These are phyloP conservation scores for Tonatia bakeri DNA, from an alignment of 2,113 vertebrate genomes.

Conservation along the genomic window DNA sequence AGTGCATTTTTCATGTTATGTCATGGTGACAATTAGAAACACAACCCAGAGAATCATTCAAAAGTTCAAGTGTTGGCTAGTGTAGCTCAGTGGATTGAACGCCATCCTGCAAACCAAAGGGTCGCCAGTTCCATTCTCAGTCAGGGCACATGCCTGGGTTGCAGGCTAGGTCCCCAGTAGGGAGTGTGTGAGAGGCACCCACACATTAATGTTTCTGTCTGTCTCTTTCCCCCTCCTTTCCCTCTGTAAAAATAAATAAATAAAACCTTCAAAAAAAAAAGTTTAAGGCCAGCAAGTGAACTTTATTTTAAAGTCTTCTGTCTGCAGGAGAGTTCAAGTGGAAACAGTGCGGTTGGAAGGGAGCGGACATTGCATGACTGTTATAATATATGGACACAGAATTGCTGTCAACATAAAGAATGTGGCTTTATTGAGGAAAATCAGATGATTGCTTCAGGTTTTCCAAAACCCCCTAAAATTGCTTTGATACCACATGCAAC, in stretches of 20 bases:
- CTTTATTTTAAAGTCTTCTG: constrained; percentile 3
- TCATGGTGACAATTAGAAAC: background rate
- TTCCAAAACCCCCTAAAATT: constrained; percentile 73
- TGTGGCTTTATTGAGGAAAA: constrained; percentile 66
- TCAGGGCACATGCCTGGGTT: no score
- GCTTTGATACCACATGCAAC: constrained; percentile 78
- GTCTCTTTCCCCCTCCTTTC: no score
- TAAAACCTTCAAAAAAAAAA: background rate
- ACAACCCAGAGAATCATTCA: constrained; percentile 14
- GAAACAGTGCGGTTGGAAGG: constrained; percentile 39
- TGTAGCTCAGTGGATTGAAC: no score
- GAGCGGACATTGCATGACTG: constrained; percentile 44
- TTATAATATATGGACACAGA: constrained; percentile 60
- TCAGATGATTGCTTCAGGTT: constrained; percentile 72
- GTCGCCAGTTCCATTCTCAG: no score
- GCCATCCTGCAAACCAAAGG: no score
- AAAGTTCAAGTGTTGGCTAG: background rate
- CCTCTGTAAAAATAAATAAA: no score
- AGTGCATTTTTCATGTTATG: background rate
- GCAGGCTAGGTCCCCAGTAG: no score
- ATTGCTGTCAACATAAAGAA: constrained; percentile 70
- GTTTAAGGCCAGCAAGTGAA: background rate
- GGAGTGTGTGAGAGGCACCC: no score
- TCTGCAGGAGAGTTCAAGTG: constrained; percentile 35
- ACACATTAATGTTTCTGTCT: no score